Percentiles rank a stretch among this genome's conserved stretches.
Conservation (phyloP, 2,888 invertebrate species). For the Acleris holmiana region DNA sequence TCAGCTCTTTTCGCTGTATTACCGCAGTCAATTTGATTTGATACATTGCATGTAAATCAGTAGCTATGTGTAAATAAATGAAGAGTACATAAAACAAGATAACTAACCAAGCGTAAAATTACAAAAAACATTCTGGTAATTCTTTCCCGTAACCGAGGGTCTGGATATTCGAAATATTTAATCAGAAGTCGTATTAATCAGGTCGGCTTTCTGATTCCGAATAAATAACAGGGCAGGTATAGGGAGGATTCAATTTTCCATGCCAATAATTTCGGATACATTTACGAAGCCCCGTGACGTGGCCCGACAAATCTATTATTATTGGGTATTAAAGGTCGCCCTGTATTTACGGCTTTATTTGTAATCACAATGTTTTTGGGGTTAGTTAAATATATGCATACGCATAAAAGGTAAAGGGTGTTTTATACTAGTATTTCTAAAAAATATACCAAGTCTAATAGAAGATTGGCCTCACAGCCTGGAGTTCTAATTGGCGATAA, state of each 20-base stretch:
- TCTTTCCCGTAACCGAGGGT: slow-evolving; percentile 45
- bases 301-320: slow-evolving; percentile 42
- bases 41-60: no score
- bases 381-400: slow-evolving; percentile 2
- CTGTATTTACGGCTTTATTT: slow-evolving; percentile 33
- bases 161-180: slow-evolving; percentile 55
- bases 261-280: slow-evolving; percentile 49
- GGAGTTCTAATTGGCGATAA: no score
- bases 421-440: no score
- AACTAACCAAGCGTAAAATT: slow-evolving; percentile 13
- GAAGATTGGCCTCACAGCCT: no score
- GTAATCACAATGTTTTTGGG: slow-evolving; percentile 32
- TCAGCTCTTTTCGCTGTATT: no score
- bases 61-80: no score
- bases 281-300: slow-evolving; percentile 39
- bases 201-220: slow-evolving; percentile 49
- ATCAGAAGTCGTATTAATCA: slow-evolving; percentile 57
- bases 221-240: slow-evolving; percentile 51
- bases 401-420: no score
- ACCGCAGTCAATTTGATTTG: no score
- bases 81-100: not conserved
- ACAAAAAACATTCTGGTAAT: slow-evolving; percentile 49
- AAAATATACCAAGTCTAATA: no score
- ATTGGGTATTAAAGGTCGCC: slow-evolving; percentile 39
- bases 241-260: slow-evolving; percentile 53